Evolutionary conservation across 2,113 vertebrate species (phyloP).

Genomic region (Puma concolor): DNA sequence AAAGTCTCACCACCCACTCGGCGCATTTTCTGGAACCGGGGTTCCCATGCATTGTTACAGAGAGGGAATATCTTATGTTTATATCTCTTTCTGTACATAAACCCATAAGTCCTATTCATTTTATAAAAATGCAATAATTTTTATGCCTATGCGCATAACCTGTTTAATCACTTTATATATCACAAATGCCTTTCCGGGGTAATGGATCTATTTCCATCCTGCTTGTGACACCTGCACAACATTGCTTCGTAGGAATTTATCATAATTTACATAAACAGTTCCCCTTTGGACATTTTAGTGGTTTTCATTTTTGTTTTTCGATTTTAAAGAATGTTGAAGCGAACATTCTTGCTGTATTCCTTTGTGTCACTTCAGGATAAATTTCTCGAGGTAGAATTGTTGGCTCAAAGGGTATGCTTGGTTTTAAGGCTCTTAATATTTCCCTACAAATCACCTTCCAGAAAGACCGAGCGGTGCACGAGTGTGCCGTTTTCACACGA

Average conservation of each 20-base stretch:
- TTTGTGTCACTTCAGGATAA: conserved; percentile 32
- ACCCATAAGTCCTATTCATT: conserved; percentile 54
- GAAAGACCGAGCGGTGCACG: neutral
- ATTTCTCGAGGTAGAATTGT: conserved; percentile 45
- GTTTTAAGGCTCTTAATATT: conserved; percentile 57
- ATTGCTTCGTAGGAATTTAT: conserved; percentile 3
- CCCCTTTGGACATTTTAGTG: conserved; percentile 42
- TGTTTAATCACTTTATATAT: conserved; percentile 61
- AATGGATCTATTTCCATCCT: conserved; percentile 55
- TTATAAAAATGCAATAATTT: conserved; percentile 67
- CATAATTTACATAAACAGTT: conserved; percentile 55
- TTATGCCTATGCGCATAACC: conserved; percentile 40
- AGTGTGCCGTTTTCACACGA: neutral
- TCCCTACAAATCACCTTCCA: conserved; percentile 7
- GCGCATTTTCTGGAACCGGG: neutral
- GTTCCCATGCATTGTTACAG: neutral
- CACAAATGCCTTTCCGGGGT: neutral
- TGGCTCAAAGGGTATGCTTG: conserved; percentile 31
- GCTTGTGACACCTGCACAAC: neutral
- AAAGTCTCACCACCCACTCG: neutral
- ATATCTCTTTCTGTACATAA: conserved; percentile 24
- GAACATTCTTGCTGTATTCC: neutral
- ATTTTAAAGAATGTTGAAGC: conserved; percentile 3
- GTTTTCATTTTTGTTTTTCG: conserved; percentile 60
- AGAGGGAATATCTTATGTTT: neutral